Base-by-base conservation (phyloP, 2,888 invertebrate species). In the Ophion slaviceki region DNA sequence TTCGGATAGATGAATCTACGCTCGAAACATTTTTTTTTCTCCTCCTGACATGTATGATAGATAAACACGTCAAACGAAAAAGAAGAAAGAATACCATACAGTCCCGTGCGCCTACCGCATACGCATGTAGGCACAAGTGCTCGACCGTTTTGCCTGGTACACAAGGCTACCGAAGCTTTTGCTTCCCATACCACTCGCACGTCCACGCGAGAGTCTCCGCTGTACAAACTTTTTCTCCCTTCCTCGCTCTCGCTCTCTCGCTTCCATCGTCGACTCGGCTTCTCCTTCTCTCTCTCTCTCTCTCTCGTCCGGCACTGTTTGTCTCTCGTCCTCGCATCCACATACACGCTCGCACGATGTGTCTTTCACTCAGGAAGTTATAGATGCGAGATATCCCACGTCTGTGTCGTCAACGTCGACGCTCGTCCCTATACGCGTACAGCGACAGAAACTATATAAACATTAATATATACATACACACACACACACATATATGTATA, bases 381-480 rank as follows among this genome's bases (percentile, higher is more conserved):
- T 57, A 83, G 86, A 80, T 83, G 83, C 77, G 47, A 86, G 86
- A 86, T 86, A 86, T 57, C 59, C 68, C 80, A 80, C 77, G 83
- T 83, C 62, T 57, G 57, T 74, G 80, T 83, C 86, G 82, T 85
- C 85, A 82, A 80, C 82, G 71, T 82, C 82, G 62, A 71, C 79
- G 75, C 75, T 82, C 62, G 74, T 66, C 45, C 32, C 32, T 28
- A 47, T 32, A 24, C 2, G 28, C 28, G 32, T 11, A 64, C 11
- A 20, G 61, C 10, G 20, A 11, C 24, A 0, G 61, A 61, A 61
- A 8, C 47, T 57, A 70, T 70, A 82, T 76, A 76, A 28, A 57
- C 66, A 61, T 45, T 64, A 66, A 59, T 62, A 28, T 64, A 57
- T 67, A 17, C 66, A 57, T 40, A 67, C n/a, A 71, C 1, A 20